phyloP scores from a whole-genome alignment of 2,888 invertebrate species.

The Drosophila testacea region DNA sequence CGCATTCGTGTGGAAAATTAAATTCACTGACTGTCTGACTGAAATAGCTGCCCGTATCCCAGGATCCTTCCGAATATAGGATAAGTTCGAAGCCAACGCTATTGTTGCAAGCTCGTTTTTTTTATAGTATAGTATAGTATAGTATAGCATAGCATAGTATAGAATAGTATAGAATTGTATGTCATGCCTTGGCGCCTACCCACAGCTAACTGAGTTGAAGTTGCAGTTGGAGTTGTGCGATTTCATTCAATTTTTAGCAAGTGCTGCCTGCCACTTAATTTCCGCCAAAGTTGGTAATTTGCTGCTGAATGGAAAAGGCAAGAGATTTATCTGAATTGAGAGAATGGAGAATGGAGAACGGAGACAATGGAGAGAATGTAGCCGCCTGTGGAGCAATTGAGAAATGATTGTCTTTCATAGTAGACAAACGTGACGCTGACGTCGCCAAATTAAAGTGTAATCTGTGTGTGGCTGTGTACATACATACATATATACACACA shows the following conservation, averaged over 20 bases:
- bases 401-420: slow-evolving; percentile 46
- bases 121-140: background rate
- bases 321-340: background rate
- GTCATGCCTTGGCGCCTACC: background rate
- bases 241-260: slow-evolving; percentile 64
- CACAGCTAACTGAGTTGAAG: slow-evolving; percentile 17
- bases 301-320: slow-evolving; percentile 36
- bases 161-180: background rate
- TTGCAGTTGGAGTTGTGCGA: slow-evolving; percentile 16
- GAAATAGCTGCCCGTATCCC: slow-evolving; percentile 27
- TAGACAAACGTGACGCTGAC: slow-evolving; percentile 50
- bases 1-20: slow-evolving; percentile 78
- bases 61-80: background rate
- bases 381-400: slow-evolving; percentile 36
- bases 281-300: slow-evolving; percentile 75
- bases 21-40: slow-evolving; percentile 65
- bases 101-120: background rate
- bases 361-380: slow-evolving; percentile 18
- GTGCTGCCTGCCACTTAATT: slow-evolving; percentile 71
- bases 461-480: slow-evolving; percentile 16
- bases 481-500: background rate
- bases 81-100: slow-evolving; percentile 1
- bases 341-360: no score
- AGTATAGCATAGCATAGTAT: no score
- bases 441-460: slow-evolving; percentile 74